Conservation (phyloP, 2,113 vertebrate species). For the Leptodactylus fuscus region DNA sequence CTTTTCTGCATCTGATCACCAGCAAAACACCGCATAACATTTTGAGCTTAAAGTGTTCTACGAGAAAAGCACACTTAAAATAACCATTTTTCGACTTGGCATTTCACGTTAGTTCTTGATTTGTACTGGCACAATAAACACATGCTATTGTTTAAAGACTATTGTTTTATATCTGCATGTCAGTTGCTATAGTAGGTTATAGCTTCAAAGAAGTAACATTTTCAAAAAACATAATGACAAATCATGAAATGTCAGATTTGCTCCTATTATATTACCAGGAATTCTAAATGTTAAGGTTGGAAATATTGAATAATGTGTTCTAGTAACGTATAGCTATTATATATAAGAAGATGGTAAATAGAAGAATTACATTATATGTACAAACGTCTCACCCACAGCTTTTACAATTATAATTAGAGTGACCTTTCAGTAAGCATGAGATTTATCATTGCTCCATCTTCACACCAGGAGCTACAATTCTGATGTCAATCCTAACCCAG, state of each 20-base stretch:
- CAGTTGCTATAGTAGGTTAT: no score
- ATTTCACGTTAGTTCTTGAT: not conserved
- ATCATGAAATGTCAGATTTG: no score
- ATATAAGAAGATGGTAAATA: not conserved
- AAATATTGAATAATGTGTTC: not conserved
- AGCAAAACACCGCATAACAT: slow-evolving; percentile 60
- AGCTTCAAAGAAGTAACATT: no score
- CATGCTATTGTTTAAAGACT: not conserved
- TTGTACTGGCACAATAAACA: not conserved
- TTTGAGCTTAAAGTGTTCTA: not conserved
- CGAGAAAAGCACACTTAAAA: slow-evolving; percentile 15
- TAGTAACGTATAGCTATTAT: not conserved
- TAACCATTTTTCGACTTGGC: not conserved
- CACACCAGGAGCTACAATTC: not conserved
- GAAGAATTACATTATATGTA: not conserved
- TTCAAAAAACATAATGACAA: no score
- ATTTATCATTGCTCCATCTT: not conserved
- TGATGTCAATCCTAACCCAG: not conserved
- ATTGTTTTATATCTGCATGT: not conserved
- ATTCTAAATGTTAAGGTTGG: no score
- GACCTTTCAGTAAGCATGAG: not conserved
- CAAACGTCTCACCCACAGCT: not conserved
- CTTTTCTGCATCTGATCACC: slow-evolving; percentile 65
- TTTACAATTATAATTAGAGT: not conserved
- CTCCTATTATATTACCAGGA: no score